These are phyloP conservation scores for Lethocerus indicus DNA, from an alignment of 1,140 invertebrate species.

Conservation along the genomic window DNA sequence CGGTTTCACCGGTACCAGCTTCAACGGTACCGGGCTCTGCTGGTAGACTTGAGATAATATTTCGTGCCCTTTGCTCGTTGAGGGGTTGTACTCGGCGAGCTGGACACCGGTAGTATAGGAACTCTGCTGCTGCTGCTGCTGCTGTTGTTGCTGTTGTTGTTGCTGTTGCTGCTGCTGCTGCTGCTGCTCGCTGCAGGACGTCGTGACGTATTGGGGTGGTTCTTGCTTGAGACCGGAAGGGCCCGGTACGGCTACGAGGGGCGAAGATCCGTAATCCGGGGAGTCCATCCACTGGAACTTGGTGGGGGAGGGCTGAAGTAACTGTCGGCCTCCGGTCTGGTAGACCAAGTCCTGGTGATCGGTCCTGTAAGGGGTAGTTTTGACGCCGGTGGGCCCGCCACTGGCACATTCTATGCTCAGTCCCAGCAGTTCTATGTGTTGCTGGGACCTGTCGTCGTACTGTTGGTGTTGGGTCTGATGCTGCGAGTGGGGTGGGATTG, in stretches of 20 bases:
- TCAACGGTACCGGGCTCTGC: slow-evolving; percentile 63
- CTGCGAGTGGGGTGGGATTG: slow-evolving; percentile 23
- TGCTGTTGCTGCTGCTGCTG: slow-evolving; percentile 11
- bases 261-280: slow-evolving; percentile 29
- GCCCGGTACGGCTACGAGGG: slow-evolving; percentile 24
- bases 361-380: slow-evolving; percentile 18
- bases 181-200: too few relatives aligned
- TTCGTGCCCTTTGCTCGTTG: slow-evolving; percentile 87
- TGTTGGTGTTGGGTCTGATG: slow-evolving; percentile 22
- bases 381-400: slow-evolving; percentile 30
- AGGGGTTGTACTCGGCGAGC: slow-evolving; percentile 82
- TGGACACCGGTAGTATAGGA: slow-evolving; percentile 33
- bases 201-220: slow-evolving; percentile 35
- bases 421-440: slow-evolving; percentile 38
- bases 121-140: slow-evolving; percentile 20
- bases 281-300: slow-evolving; percentile 44
- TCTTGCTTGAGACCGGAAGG: slow-evolving; percentile 54
- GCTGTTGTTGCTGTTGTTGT: slow-evolving; percentile 18
- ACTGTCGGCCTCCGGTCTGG: slow-evolving; percentile 24
- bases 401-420: slow-evolving; percentile 38
- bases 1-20: slow-evolving; percentile 82
- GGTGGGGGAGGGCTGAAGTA: slow-evolving; percentile 21
- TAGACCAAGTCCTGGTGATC: slow-evolving; percentile 25
- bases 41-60: slow-evolving; percentile 83
- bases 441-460: slow-evolving; percentile 30